phyloP scores from a whole-genome alignment of 2,797 vertebrate genomes.

The Pelochelys cantorii region DNA sequence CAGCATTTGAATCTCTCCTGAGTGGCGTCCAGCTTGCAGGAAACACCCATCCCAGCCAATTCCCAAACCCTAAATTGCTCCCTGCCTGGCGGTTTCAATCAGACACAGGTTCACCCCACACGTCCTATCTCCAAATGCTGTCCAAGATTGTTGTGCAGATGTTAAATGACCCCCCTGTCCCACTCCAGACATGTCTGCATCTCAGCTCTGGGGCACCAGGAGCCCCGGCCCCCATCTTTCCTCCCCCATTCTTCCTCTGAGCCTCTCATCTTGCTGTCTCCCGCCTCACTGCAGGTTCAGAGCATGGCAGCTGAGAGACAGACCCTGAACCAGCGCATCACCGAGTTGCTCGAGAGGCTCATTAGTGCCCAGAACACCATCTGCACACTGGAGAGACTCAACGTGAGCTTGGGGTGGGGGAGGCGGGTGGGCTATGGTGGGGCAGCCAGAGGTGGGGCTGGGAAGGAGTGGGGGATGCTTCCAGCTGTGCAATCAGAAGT shows the following conservation, averaged over 20 bases:
- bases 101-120: too few species aligned
- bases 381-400: constrained; percentile 40
- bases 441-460: neutral
- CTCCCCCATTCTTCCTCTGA: neutral
- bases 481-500: neutral
- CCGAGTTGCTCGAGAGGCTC: constrained; percentile 50
- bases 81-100: neutral
- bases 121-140: neutral
- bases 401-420: neutral
- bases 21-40: too few species aligned
- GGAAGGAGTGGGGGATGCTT: neutral
- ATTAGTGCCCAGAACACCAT: constrained; percentile 37
- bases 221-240: neutral
- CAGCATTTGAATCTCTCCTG: too few species aligned
- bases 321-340: constrained; percentile 49
- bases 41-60: neutral
- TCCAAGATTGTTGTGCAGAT: neutral
- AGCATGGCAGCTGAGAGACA: constrained; percentile 41
- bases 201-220: neutral
- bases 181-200: neutral
- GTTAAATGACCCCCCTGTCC: neutral
- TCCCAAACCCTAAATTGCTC: neutral
- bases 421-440: neutral
- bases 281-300: neutral
- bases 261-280: neutral